These are phyloP conservation scores for Ditula angustiorana DNA, from an alignment of 2,888 invertebrate species.

Conservation along the genomic window DNA sequence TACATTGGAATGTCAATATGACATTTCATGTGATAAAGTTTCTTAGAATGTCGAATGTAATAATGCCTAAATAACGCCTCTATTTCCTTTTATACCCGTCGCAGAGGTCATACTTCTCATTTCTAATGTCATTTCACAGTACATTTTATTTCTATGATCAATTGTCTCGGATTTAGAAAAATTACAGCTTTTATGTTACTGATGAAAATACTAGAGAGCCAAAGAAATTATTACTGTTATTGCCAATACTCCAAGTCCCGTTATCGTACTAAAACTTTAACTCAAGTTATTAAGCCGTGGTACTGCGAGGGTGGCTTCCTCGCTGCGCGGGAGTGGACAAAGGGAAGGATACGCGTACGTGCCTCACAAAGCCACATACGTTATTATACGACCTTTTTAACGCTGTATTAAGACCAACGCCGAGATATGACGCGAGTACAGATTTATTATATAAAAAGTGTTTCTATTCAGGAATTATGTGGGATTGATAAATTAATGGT, in stretches of 20 bases:
- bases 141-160: neutral
- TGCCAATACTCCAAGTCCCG: neutral
- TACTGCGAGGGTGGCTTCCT: slow-evolving; percentile 13
- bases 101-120: too few species aligned
- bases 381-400: slow-evolving; percentile 67
- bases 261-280: neutral
- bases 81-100: too few species aligned
- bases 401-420: slow-evolving; percentile 68
- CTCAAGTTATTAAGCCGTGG: neutral
- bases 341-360: slow-evolving; percentile 79
- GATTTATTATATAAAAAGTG: slow-evolving; percentile 52
- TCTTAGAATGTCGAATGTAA: too few species aligned
- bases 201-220: neutral
- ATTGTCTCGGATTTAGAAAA: neutral
- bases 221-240: neutral
- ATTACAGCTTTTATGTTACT: neutral
- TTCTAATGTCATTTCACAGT: neutral
- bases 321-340: slow-evolving; percentile 55
- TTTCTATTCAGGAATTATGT: neutral
- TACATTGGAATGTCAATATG: too few species aligned
- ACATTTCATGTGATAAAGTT: too few species aligned
- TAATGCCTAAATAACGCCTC: too few species aligned
- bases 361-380: slow-evolving; percentile 72
- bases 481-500: neutral
- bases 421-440: slow-evolving; percentile 55